Base-by-base conservation (phyloP, 2,888 invertebrate genomes). In the Belgica antarctica region DNA sequence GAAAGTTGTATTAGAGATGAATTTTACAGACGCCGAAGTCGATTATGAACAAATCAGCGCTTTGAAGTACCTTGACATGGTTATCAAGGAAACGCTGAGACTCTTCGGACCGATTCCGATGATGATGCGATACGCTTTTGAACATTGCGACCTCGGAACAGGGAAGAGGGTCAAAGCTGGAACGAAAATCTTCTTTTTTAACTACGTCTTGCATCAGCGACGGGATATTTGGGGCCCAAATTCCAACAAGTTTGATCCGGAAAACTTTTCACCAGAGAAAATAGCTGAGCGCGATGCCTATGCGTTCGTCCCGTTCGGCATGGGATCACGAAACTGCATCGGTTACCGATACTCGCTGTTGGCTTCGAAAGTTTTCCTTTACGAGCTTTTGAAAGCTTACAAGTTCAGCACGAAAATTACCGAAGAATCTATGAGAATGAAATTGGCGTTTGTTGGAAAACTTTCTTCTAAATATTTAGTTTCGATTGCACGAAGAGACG, bases 71-170 rank as follows among this genome's bases (percentile, higher is more conserved):
- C 15, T 65, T 8, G 65, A 65, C n/a, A 24, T 41, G 25, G 65
- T 65, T 65, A 8, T 65, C 24, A 65, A 65, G 41, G 65, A 65
- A 65, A 41, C 24, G 15, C n/a, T 65, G 0, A n/a, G 65, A 22
- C 24, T 65, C 1, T 24, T 25, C 2, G 27, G 41, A 1, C 41
- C 65, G 1, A 31, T 65, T 46, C 65, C 65, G n/a, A 24, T 65
- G 5, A 24, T 8, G 2, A 22, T 22, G 41, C 41, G 65, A 0
- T 41, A 65, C n/a, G 31, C 65, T 8, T n/a, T 24, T 15, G 65
- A 65, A 7, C 19, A 65, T 10, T 41, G 28, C 25, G 65, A 65
- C 17, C 5, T 65, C 15, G 65, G 65, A 65, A 65, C 25, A 10
- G 65, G 65, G 25, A 65, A 22, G 17, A n/a, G n/a, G n/a, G 2